Percentiles rank a stretch among this genome's conserved stretches.
These are phyloP conservation scores for Empidonax alnorum DNA, from an alignment of 2,113 vertebrate genomes.

Conservation along the genomic window DNA sequence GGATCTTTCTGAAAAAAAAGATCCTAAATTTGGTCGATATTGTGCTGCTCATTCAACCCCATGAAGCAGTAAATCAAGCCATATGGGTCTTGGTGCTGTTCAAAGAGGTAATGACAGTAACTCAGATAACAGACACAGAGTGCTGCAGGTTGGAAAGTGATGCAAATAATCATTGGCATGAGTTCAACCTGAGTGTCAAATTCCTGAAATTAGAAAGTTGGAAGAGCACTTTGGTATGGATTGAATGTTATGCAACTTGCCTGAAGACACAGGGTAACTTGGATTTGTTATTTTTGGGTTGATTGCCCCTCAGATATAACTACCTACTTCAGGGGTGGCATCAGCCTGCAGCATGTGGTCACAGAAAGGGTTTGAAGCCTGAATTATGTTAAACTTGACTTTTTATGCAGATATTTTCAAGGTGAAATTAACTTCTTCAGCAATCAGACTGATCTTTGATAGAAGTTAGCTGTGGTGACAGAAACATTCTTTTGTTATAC, in stretches of 20 bases:
- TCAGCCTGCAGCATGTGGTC: not conserved
- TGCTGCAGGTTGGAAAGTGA: conserved; percentile 14
- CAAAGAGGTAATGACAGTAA: conserved; percentile 25
- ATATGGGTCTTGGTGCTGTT: not conserved
- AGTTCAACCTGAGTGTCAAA: conserved; percentile 18
- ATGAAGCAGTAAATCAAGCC: not conserved
- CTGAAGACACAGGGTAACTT: not conserved
- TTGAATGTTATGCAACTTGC: not conserved
- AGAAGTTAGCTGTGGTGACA: not conserved
- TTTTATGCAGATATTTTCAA: not conserved
- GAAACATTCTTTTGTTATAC: not conserved
- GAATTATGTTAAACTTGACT: not conserved
- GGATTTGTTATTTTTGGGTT: not conserved
- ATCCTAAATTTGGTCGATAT: not conserved
- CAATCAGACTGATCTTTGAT: not conserved
- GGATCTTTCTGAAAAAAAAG: not conserved
- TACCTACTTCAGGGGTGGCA: not conserved
- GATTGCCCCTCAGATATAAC: not conserved
- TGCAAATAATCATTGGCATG: not conserved
- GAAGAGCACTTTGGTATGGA: not conserved
- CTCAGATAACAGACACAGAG: not conserved
- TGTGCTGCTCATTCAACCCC: not conserved
- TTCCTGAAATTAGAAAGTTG: conserved; percentile 8
- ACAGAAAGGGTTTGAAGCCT: not conserved
- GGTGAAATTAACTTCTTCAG: not conserved